Evolutionary conservation across 2,888 invertebrate species (phyloP).

Genomic region (Chirona hameri): DNA sequence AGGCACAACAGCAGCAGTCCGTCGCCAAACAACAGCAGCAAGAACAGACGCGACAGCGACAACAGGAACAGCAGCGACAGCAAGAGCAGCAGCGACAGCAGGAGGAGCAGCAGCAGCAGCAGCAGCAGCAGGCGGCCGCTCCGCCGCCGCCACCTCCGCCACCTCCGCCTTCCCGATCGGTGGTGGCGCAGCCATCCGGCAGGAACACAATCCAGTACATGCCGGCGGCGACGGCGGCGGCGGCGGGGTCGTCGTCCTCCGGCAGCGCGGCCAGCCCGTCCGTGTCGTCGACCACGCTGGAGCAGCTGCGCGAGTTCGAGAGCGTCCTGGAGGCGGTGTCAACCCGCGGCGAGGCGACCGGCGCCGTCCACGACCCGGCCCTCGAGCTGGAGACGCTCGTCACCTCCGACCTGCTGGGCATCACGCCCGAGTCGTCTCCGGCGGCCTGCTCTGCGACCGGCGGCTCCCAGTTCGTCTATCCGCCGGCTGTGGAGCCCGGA

Average conservation of each 20-base stretch:
- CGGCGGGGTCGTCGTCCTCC: slow-evolving; percentile 23
- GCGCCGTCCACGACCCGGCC: slow-evolving; percentile 33
- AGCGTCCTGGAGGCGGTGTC: slow-evolving; percentile 71
- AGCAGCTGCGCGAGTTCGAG: slow-evolving; percentile 74
- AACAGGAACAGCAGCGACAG: not conserved
- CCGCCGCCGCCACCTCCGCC: not conserved
- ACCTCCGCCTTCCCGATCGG: slow-evolving; percentile 4
- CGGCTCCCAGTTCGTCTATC: not conserved
- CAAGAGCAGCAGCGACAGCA: slow-evolving; percentile 12
- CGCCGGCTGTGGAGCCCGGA: not conserved
- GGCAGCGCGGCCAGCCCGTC: slow-evolving; percentile 33
- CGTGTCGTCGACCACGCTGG: slow-evolving; percentile 65
- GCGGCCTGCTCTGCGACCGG: slow-evolving; percentile 33
- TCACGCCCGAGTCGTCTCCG: slow-evolving; percentile 39
- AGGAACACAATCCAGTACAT: slow-evolving; percentile 32
- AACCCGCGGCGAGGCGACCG: slow-evolving; percentile 40
- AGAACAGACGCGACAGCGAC: too few relatives aligned
- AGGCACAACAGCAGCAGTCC: slow-evolving; percentile 13
- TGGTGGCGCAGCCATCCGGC: slow-evolving; percentile 31
- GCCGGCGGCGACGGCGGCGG: slow-evolving; percentile 33
- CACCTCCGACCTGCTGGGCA: slow-evolving; percentile 39
- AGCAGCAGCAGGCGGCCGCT: slow-evolving; percentile 30
- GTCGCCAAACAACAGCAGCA: not conserved
- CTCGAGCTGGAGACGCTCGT: slow-evolving; percentile 39
- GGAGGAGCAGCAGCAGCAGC: slow-evolving; percentile 8